Base-by-base conservation (phyloP, 1,140 invertebrate species). In the Zaprionus kolodkinae region DNA sequence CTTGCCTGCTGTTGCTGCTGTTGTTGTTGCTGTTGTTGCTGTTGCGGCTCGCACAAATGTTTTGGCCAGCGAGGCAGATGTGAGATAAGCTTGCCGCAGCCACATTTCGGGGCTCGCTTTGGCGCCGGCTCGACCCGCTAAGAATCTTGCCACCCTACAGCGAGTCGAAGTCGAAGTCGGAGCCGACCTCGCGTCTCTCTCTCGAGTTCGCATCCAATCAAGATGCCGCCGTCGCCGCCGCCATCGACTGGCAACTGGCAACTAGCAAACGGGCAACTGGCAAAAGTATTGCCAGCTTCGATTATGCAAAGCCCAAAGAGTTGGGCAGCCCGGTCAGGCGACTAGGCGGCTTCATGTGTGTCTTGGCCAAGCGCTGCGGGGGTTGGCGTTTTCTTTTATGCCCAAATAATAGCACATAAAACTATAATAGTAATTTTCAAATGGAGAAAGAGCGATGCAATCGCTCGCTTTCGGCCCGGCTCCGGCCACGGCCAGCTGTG, bases 401-500 rank as follows among this genome's bases (percentile, higher is more conserved):
- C 72, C 81, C 85, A 89, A 89, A 89, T 89, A 89, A 89, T 89
- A 89, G 85, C 85, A 89, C 85, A 89, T 89, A 89, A 89, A 89
- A 89, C 86, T 89, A 89, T 89, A 89, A 89, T 89, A 87, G 85
- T 87, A 84, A 87, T 87, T 87, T 87, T 81, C 84, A 87, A 87
- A 88, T 71, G 84, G 85, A 87, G 84, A 87, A 87, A 87, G 84
- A 87, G 84, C 68, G 84, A 87, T 87, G 84, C 84, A 87, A 87
- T 87, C 84, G 45, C 45, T 50, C 27, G 27, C 27, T 30, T 30
- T 3, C n/a, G n/a, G 27, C 1, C 50, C 45, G 57, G 13, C 15
- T 36, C 52, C 21, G 40, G 66, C 54, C 48, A 21, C 38, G 62
- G 65, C 83, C 83, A 87, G 83, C 84, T 88, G 84, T 84, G 84